Conservation (phyloP, 2,888 invertebrate genomes). For the Lepidocyrtinus sp. region DNA sequence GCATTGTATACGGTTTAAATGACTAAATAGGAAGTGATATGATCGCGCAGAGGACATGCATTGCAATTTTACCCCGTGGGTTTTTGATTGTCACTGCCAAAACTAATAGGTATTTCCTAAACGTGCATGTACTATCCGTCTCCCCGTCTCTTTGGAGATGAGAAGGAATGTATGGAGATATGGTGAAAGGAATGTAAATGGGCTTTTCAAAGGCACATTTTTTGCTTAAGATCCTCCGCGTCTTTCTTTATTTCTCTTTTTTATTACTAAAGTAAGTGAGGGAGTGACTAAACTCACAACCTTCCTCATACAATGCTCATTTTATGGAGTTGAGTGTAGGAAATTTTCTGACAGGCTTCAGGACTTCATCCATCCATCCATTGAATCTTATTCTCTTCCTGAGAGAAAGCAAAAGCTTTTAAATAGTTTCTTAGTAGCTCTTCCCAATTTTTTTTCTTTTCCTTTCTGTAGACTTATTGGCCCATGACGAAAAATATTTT, state of each 20-base stretch:
- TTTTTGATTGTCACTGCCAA: background rate
- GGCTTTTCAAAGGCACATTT: background rate
- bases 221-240: background rate
- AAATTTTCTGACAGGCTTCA: background rate
- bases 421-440: slow-evolving; percentile 2
- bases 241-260: background rate
- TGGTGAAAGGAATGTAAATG: slow-evolving; percentile 5
- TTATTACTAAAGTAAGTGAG: slow-evolving; percentile 3
- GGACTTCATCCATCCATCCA: slow-evolving; percentile 14
- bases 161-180: background rate
- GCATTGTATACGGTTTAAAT: no score
- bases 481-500: slow-evolving; percentile 19
- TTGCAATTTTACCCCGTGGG: background rate
- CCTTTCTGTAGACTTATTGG: background rate
- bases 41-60: background rate
- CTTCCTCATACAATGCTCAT: slow-evolving; percentile 5
- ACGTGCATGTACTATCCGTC: no score
- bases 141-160: no score
- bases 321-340: background rate
- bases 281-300: background rate
- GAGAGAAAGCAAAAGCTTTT: slow-evolving; percentile 12
- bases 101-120: background rate
- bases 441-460: background rate
- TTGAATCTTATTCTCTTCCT: background rate
- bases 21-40: background rate